Base-by-base conservation (phyloP, 2,797 vertebrate species). In the Alca torda region DNA sequence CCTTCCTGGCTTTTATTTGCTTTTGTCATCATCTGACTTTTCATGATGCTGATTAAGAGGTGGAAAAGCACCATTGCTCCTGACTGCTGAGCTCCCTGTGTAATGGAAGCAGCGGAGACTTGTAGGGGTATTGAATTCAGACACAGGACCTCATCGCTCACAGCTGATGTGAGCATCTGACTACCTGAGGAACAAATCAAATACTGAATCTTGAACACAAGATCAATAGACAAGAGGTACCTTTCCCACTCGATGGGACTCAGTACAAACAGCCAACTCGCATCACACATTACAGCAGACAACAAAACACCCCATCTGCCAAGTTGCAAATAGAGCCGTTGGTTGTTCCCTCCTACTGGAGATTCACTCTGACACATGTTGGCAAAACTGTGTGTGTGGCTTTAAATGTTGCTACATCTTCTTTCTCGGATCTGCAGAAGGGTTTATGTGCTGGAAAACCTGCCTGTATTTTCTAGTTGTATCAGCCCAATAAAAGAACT, bases 251-350 rank as follows among this genome's bases (percentile, higher is more conserved):
- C 45, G 53, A 53, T 37, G 89, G 65, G 81, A n/a, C 67, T 43
- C 48, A 1, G 33, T 4, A 18, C 3, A 13, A 94, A 73, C 87
- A 95, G 69, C 59, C 70, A 65, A 56, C 69, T 88, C 48, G 1
- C 74, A 92, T 41, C 70, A 68, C 79, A 77, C 50, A 6, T 87
- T 35, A n/a, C 35, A 91, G 61, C 64, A 90, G 57, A 81, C 85
- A 82, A 67, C 72, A 75, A 80, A 90, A 85, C n/a, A 51, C 59
- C 68, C 37, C 64, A 82, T n/a, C 83, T 90, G 94, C 87, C 94
- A 77, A 79, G 67, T 15, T 65, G 68, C 96, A 90, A 82, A 76
- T 9, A 65, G 79, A 65, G 64, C 0, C 1, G 45, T 37, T 41
- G 81, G 53, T 35, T 61, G 53, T 17, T 88, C 54, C 84, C 87